Evolutionary conservation across 2,113 vertebrate species (phyloP).

Genomic region (Entomyzon cyanotis): DNA sequence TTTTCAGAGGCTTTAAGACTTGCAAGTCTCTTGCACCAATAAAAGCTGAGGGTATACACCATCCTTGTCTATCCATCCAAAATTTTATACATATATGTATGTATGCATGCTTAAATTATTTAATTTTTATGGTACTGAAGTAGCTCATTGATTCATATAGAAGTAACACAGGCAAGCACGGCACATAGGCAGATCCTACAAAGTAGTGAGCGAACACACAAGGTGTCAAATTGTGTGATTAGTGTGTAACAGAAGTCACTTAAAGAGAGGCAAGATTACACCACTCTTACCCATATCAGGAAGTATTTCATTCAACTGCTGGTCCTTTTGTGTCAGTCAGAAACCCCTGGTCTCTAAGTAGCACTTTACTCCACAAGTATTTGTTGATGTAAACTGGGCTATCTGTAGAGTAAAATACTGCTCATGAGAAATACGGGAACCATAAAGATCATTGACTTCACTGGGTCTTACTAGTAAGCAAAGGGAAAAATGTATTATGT

Average conservation of each 20-base stretch:
- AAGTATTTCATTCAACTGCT: background rate
- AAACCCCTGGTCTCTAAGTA: background rate
- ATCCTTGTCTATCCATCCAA: background rate
- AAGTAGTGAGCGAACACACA: background rate
- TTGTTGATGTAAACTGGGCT: background rate
- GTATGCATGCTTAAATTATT: background rate
- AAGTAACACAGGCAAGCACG: background rate
- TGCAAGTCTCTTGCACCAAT: background rate
- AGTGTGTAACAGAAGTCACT: background rate
- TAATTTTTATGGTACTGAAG: background rate
- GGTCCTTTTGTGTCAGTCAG: background rate
- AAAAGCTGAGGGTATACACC: background rate
- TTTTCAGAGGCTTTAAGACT: background rate
- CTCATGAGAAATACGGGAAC: background rate
- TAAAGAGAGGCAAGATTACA: background rate
- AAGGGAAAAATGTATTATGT: background rate
- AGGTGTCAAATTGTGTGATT: background rate
- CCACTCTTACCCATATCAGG: background rate
- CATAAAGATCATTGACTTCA: background rate
- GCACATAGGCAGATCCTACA: background rate
- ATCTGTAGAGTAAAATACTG: background rate
- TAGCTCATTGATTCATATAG: background rate
- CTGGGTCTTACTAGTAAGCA: background rate
- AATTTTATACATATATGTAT: background rate
- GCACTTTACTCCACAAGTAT: background rate